Evolutionary conservation across 2,888 invertebrate species (phyloP), one percentile per base, ranked within the genome.

Genomic region (Theretra japonica): DNA sequence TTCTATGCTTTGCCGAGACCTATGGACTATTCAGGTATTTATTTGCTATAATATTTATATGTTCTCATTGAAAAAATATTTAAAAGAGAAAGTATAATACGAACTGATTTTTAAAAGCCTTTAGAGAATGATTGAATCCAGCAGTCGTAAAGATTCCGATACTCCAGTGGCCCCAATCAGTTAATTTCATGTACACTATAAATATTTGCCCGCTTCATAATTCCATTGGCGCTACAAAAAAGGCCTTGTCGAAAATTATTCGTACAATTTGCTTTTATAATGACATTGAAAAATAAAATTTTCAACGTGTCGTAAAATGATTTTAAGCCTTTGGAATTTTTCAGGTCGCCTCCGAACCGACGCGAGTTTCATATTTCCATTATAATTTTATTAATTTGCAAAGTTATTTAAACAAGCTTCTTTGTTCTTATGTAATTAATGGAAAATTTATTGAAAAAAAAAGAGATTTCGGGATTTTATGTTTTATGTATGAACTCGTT

Each of bases 211-310:
- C 15, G 11, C 15, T 58, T 58, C 58, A 25, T 23, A 23, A 25
- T 41, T 62, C 4, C 30, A 33, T 17, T 28, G 59, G 28, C 19
- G 62, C 62, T 62, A 21, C 21, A 11, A 33, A 62, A 59, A 59
- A 28, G 59, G 28, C 25, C 21, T 60, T 28, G 30, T 56, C 60
- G 19, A 21, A 62, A 62, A 62, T 62, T 62, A 33, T 62, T 62
- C 33, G 21, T 21, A 33, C 33, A 60, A 62, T 62, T 60, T 41
- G 62, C 62, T 62, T 21, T 33, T 19, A 33, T 60, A 60, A 33
- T 62, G 62, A 62, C 41, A 41, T 33, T 21, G 33, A 60, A 62
- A 62, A 60, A 60, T 62, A 62, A 21, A 62, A 15, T 33, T 41
- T 41, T 62, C 0, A 41, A 62, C 62, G 62, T 62, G 21, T 33